These are phyloP conservation scores for Ailurus styani DNA, from an alignment of 2,113 vertebrate genomes.

Conservation along the genomic window DNA sequence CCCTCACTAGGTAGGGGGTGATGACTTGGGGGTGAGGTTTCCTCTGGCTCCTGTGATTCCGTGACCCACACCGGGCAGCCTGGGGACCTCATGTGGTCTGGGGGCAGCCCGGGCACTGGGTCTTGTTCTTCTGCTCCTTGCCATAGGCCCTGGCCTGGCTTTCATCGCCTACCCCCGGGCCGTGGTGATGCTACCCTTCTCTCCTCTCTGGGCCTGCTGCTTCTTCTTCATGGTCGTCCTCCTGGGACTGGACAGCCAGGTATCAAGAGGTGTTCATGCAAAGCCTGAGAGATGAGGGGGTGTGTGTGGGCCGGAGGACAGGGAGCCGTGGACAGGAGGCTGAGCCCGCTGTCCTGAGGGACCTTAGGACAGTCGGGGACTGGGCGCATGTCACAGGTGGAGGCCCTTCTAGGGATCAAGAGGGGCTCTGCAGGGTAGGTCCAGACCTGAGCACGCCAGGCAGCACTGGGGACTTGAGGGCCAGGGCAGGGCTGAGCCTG, in stretches of 20 bases:
- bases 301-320: background rate
- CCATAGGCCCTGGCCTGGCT: slow-evolving; percentile 93
- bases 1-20: background rate
- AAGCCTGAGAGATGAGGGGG: background rate
- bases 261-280: slow-evolving; percentile 53
- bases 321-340: rapidly evolving
- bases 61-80: background rate
- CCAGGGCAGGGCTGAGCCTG: background rate
- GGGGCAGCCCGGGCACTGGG: background rate
- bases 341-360: background rate
- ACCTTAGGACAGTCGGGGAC: background rate
- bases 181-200: slow-evolving; percentile 96
- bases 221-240: slow-evolving; percentile 96
- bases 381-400: rapidly evolving
- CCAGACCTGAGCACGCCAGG: background rate
- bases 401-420: background rate
- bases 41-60: background rate
- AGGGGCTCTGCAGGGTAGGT: background rate
- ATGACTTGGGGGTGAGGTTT: background rate
- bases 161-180: slow-evolving; percentile 98
- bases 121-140: slow-evolving; percentile 30
- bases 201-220: slow-evolving; percentile 94
- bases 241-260: slow-evolving; percentile 95
- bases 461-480: background rate
- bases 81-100: background rate